Evolutionary conservation across 2,113 vertebrate genomes (phyloP), one percentile per base, ranked within the genome.

Genomic region (Misgurnus anguillicaudatus): DNA sequence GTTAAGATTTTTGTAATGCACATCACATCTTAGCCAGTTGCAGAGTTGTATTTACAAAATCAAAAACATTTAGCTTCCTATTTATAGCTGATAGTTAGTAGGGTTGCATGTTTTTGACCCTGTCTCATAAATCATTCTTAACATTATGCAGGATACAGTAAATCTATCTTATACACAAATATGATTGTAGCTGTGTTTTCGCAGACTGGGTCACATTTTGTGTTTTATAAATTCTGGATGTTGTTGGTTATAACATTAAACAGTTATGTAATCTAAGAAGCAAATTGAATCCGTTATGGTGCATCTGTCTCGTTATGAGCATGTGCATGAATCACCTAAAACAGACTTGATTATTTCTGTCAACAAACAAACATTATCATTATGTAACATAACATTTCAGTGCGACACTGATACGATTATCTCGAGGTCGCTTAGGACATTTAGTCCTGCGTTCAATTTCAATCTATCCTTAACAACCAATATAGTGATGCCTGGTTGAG

Each of bases 301-400:
- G 69, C 38, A 58, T 58, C 19, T 14, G 17, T 58, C 53, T 72
- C 9, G n/a, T 55, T 39, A 55, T 38, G 16, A 70, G 24, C 67
- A 10, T 55, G 48, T 13, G 36, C 16, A 69, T 41, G 11, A 39
- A 57, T 41, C n/a, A 21, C 41, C 38, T 38, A 58, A 42, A 3
- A 58, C 9, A 31, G n/a, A 21, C 36, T 19, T 13, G 4, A 36
- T 57, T 19, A 39, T 21, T 58, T 21, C 14, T 38, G 14, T 58
- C 6, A 42, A 42, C 57, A 21, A 72, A 72, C 36, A 57, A 72
- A 42, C 11, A 72, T 16, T 51, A 51, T 72, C n/a, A 21, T 39
- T 72, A 71, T 13, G 36, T 14, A 16, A 42, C n/a, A 42, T 9
- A 14, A 0, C 16, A 13, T 42, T 41, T 41, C n/a, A 42, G 69